A percentile compares a stretch with the other conserved stretches of the same genome.
Evolutionary conservation across 2,888 invertebrate species (phyloP).

Genomic region (Latrodectus elegans): DNA sequence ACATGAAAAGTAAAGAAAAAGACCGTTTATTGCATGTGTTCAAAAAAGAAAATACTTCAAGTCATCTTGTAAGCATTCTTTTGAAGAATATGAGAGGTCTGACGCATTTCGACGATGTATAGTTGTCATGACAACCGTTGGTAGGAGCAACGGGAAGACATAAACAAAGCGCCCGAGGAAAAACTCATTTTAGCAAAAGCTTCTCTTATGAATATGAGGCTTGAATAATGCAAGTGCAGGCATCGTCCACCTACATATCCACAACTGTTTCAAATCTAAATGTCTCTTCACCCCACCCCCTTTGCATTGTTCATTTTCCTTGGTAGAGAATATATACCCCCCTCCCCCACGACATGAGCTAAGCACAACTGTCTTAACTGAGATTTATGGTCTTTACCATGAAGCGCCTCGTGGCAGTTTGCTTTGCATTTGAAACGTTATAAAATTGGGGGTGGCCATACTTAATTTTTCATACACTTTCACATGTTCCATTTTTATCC

Average conservation of each 20-base stretch:
- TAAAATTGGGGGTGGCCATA: background rate
- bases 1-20: too few species aligned
- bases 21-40: too few species aligned
- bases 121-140: slow-evolving; percentile 35
- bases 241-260: slow-evolving; percentile 4
- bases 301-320: background rate
- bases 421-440: background rate
- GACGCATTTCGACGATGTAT: slow-evolving; percentile 18
- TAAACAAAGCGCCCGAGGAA: slow-evolving; percentile 44
- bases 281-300: background rate
- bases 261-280: slow-evolving; percentile 8
- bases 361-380: slow-evolving; percentile 28
- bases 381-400: slow-evolving; percentile 34
- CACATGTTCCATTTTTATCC: background rate
- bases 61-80: too few species aligned
- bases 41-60: too few species aligned
- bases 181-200: slow-evolving; percentile 59
- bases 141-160: slow-evolving; percentile 35
- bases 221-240: slow-evolving; percentile 56
- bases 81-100: background rate
- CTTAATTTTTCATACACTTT: background rate
- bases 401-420: background rate
- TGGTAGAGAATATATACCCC: slow-evolving; percentile 1
- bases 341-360: slow-evolving; percentile 17
- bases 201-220: slow-evolving; percentile 61